Evolutionary conservation across 2,113 vertebrate genomes (phyloP), one percentile per base, ranked within the genome.

Genomic region (Xyrauchen texanus): DNA sequence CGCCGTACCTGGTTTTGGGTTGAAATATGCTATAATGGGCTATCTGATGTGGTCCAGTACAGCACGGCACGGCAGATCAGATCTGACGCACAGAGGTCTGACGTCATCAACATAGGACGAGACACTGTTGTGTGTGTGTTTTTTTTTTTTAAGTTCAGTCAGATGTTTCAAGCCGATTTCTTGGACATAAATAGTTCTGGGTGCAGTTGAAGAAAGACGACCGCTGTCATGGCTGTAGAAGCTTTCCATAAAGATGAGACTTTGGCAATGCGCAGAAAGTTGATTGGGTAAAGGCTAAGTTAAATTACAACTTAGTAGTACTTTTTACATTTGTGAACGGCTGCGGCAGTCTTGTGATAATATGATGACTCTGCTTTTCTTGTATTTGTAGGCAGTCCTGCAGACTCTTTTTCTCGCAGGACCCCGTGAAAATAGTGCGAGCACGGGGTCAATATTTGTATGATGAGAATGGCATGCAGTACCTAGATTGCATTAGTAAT

Each of bases 401-500:
- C 86, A 93, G 87, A 84, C 94, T 99, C 12, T 98, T 99, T 90
- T 99, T 95, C 57, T 83, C 95, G 3, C 85, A 94, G 0, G 92
- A 96, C 44, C 97, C 97, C 0, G 84, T 99, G 81, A 99, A 98
- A 91, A 97, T 99, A 4, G 78, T 95, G 0, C 90, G 86, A 83
- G 96, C 94, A 0, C 86, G 89, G 63, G 96, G 96, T 51, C 97
- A 99, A 16, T 97, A 98, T 49, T 83, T 98, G 80, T 98, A 95
- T 1, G 96, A 99, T 68, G 96, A 98, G 74, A 88, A 92, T 0
- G 96, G 91, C 12, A 85, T 76, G 3, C 91, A 88, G 6, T 98
- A 96, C 84, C 87, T 98, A 8, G 97, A 99, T 63, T 99, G 97
- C 88, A 94, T 98, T 79, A 96, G 95, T 83, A 99, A 99, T 0